phyloP scores from a whole-genome alignment of 30 jellyfish, hydroid and myxozoan species.

The Aurelia coerulea region DNA sequence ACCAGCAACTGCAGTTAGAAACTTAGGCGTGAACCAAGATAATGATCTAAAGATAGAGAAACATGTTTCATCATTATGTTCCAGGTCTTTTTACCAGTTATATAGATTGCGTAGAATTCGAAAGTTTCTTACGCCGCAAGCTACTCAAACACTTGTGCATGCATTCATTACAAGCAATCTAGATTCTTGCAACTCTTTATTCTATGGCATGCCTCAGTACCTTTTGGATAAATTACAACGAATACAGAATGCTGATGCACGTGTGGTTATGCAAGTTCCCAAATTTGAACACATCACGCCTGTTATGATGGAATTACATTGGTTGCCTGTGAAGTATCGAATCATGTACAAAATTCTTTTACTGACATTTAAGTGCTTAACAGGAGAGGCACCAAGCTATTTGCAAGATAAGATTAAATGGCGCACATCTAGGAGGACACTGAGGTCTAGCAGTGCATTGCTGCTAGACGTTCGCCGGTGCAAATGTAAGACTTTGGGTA shows the following conservation, averaged over 20 bases:
- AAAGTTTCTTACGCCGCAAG: constrained; percentile 26
- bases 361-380: constrained; percentile 19
- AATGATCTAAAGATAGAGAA: constrained; percentile 34
- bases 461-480: constrained; percentile 31
- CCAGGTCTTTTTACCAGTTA: constrained; percentile 22
- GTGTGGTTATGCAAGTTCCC: constrained; percentile 44
- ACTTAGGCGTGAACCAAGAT: constrained; percentile 56
- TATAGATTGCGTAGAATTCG: constrained; percentile 44
- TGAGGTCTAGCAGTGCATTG: constrained; percentile 28
- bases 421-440: constrained; percentile 25
- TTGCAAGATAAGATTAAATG: constrained; percentile 55
- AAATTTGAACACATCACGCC: constrained; percentile 54
- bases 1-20: constrained; percentile 44
- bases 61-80: constrained; percentile 39
- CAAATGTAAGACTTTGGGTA: constrained; percentile 40
- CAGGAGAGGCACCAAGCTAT: constrained; percentile 52
- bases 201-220: constrained; percentile 63
- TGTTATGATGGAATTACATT: constrained; percentile 18
- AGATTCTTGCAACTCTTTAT: constrained; percentile 50
- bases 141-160: constrained; percentile 31
- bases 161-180: constrained; percentile 39
- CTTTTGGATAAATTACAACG: constrained; percentile 38
- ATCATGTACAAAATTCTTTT: constrained; percentile 31
- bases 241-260: constrained; percentile 66
- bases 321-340: constrained; percentile 33